Base-by-base conservation (phyloP, 2,113 vertebrate genomes). In the Erythrolamprus reginae region DNA sequence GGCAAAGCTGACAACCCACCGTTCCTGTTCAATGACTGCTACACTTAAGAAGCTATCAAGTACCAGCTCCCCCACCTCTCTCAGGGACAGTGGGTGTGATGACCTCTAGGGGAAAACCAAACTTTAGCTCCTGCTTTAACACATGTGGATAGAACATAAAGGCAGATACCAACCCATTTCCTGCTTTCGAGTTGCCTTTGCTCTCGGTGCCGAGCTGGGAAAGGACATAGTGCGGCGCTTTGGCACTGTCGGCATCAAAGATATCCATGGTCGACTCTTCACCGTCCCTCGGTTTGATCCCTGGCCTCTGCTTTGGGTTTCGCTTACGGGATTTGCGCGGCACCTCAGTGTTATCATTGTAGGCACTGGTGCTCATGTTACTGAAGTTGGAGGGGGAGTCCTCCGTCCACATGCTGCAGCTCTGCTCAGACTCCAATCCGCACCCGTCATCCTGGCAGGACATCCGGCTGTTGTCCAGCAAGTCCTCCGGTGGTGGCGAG, bases 211-310 rank as follows among this genome's bases (percentile, higher is more conserved):
- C 98, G 90, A 99, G 98, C 96, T 99, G 99, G 90, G 98, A 99
- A 96, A 99, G 98, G 95, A 99, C 99, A 98, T 99, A 99, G 97
- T 99, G 99, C 93, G 99, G 99, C 90, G 98, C 99, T 98, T 99
- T 99, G 97, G 99, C 99, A 95, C 99, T 99, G 98, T 99, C 99
- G 90, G 99, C 99, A 97, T 99, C 98, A 96, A 99, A 99, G 95
- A 99, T 97, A 94, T 99, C 99, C 98, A 99, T 98, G 97, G 98
- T 99, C 97, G 98, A 97, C 93, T 97, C 98, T 93, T 97, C 98
- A 84, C 97, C 96, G 84, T 97, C 96, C 86, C 95, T 97, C 55
- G 98, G 96, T 97, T 99, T 99, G 92, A 98, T 97, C 90, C 99
- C 99, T 47, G 99, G 99, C 95, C 98, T 98, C 97, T 99, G 99